Evolutionary conservation across 1,140 invertebrate genomes (phyloP), one percentile per base, ranked within the genome.

Genomic region (Trinorchestia longiramus): DNA sequence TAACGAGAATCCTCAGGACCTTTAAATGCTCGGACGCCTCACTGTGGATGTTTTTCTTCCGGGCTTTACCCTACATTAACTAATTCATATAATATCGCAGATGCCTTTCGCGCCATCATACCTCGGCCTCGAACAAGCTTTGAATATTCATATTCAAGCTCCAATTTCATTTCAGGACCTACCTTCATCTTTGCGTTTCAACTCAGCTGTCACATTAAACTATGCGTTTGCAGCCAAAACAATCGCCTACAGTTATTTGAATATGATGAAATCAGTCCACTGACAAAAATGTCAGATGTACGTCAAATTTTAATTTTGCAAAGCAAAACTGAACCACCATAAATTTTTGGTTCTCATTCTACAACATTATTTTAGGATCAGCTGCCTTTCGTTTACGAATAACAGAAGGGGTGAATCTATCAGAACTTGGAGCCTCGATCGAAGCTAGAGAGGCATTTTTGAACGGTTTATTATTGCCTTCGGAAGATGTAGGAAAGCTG

Each of bases 11-110:
- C 92, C 43, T 94, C 92, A 44, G 43, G 44, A 45, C 92, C 44
- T 94, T 94, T 94, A 94, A 94, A 40, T 45, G 43, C 43, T 94
- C 92, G 92, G 44, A 94, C 92, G 92, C 92, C 40, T 90, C 88
- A 41, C 88, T 42, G 88, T 90, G 88, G 88, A 90, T 90, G 88
- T 43, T 90, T 90, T 41, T 15, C 88, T 90, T 41, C 88, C 43
- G 8, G 1, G 11, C 62, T 28, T 77, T 3, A 77, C 62, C 19
- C 62, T 15, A 77, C 11, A 36, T 77, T 77, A 77, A 77, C 62
- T 77, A 77, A 77, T 77, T 77, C 62, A 77, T 77, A 77, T 77
- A 77, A 77, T 77, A 77, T 77, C 28, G 1, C 62, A 77, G 28
- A 77, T 77, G 62, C 62, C 62, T 77, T 77, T 77, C 15, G 62